These are phyloP conservation scores for Zoanthus sansibaricus DNA, from an alignment of 92 coral and sea anemone species.

Conservation along the genomic window DNA sequence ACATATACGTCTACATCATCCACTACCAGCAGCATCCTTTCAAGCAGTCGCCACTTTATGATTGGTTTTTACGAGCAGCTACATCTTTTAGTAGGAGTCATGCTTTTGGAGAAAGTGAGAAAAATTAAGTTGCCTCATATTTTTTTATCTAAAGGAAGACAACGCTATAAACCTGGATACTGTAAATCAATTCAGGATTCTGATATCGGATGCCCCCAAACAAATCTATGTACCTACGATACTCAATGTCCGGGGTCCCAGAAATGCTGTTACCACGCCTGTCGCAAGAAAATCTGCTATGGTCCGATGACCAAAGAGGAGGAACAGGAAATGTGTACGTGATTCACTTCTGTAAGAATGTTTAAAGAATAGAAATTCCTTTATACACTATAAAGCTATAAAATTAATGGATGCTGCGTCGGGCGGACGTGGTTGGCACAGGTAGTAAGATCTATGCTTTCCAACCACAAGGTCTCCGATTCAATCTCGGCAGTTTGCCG, in stretches of 20 bases:
- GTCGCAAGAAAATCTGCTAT: constrained; percentile 60
- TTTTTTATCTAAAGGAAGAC: neutral
- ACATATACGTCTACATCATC: no score
- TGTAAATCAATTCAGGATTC: constrained; percentile 24
- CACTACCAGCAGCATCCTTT: no score
- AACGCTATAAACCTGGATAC: constrained; percentile 2
- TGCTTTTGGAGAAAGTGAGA: no score
- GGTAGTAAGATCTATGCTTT: no score
- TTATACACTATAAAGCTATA: no score
- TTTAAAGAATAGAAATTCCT: neutral
- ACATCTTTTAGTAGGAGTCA: no score
- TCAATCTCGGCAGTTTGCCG: no score
- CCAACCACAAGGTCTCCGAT: no score
- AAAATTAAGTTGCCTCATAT: no score
- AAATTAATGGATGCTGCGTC: no score
- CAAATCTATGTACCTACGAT: constrained; percentile 47
- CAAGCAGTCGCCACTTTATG: no score
- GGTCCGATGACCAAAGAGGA: constrained; percentile 64
- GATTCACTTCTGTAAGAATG: neutral
- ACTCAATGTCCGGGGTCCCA: constrained; percentile 66
- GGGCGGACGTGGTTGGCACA: no score
- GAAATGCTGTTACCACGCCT: constrained; percentile 74
- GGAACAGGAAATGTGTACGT: constrained; percentile 60
- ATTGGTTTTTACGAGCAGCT: neutral
- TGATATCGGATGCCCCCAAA: constrained; percentile 37